These are phyloP conservation scores for Hyalella azteca DNA, from an alignment of 2,888 invertebrate species.

Conservation along the genomic window DNA sequence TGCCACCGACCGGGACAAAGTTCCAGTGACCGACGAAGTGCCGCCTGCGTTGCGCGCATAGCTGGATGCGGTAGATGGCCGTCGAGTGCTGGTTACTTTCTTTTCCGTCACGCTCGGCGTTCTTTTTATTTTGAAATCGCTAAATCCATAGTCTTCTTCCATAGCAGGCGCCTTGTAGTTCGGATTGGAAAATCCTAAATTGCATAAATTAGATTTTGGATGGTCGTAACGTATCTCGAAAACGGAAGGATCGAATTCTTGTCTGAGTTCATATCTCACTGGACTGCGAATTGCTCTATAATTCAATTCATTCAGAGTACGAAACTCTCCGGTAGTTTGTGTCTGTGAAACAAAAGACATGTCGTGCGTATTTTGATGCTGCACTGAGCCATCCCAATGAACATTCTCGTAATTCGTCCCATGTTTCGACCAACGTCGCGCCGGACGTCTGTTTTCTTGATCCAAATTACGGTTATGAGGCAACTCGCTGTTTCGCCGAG, in stretches of 20 bases:
- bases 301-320: too few species aligned
- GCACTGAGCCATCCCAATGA: too few species aligned
- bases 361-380: too few species aligned
- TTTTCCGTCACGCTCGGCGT: not conserved
- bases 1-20: slow-evolving; percentile 47
- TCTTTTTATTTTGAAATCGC: not conserved
- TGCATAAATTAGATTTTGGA: too few species aligned
- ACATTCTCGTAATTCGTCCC: not conserved
- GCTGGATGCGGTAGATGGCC: not conserved
- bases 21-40: not conserved
- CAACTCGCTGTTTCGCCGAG: not conserved
- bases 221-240: too few species aligned
- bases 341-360: too few species aligned
- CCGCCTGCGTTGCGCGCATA: not conserved
- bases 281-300: too few species aligned
- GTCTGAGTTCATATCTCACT: too few species aligned
- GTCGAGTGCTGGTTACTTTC: not conserved
- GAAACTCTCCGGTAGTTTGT: too few species aligned
- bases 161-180: not conserved
- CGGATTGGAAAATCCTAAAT: too few species aligned
- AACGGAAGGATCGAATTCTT: too few species aligned
- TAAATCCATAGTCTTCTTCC: slow-evolving; percentile 14
- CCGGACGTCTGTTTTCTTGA: not conserved
- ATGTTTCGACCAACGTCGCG: not conserved
- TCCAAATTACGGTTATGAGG: not conserved